Conservation (phyloP, 23 tunicate species). For the Ascidia mentula region DNA sequence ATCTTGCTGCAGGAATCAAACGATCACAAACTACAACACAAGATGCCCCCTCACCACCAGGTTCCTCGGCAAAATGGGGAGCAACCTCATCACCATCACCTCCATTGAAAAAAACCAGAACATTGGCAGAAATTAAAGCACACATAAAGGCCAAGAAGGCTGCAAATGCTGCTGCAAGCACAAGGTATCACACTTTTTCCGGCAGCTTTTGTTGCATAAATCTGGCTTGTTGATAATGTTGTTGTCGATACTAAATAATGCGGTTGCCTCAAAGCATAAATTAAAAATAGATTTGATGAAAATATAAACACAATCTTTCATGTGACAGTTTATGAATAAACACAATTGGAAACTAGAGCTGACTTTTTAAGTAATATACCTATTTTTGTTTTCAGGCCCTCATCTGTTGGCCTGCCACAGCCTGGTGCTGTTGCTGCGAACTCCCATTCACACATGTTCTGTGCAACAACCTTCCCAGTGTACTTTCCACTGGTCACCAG, state of each 20-base stretch:
- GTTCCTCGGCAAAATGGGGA: conserved; percentile 35
- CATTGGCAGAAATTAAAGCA: conserved; percentile 92
- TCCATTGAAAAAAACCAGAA: conserved; percentile 58
- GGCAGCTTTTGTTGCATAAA: too few species aligned
- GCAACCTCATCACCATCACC: conserved; percentile 49
- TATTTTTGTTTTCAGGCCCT: conserved; percentile 3
- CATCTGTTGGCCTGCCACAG: conserved; percentile 3
- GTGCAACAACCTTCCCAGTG: conserved; percentile 58
- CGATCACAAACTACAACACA: conserved; percentile 26
- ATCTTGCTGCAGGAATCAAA: conserved; percentile 39
- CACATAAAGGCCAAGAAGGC: conserved; percentile 83
- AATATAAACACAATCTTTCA: too few species aligned
- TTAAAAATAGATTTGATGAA: too few species aligned
- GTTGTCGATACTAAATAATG: too few species aligned
- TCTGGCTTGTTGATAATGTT: too few species aligned
- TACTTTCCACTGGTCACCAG: conserved; percentile 42
- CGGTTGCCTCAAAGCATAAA: too few species aligned
- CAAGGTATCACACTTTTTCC: background rate
- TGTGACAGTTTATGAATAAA: too few species aligned
- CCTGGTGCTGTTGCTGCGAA: conserved; percentile 28
- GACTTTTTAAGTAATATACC: too few species aligned
- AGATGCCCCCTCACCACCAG: background rate
- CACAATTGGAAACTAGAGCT: too few species aligned
- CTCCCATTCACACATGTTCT: conserved; percentile 42
- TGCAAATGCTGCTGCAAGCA: conserved; percentile 54